Evolutionary conservation across 1,140 invertebrate species (phyloP), one percentile per base, ranked within the genome.

Genomic region (Aporrectodea caliginosa): DNA sequence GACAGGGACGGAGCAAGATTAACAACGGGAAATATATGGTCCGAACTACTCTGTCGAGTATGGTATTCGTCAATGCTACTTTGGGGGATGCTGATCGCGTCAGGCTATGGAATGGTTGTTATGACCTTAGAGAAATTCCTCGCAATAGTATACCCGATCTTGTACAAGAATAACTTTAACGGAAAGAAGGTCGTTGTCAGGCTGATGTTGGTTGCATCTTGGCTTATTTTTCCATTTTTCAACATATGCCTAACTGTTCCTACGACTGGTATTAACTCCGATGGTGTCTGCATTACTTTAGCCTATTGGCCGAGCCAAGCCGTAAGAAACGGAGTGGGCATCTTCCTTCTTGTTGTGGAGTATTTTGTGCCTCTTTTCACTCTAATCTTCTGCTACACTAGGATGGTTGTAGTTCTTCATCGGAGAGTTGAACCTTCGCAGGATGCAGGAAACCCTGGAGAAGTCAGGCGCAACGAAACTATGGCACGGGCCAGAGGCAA

Each of bases 1-100:
- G 0, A 97, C 92, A 91, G 94, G 94, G 0, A 94, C 94, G 73
- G 93, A 93, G 82, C 85, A 89, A 84, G 80, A 12, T 58, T 58
- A 6, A 22, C 22, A 22, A 6, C 43, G 43, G 43, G 43, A 58
- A 6, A 58, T 12, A 22, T 6, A 6, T 12, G 6, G 6, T 2
- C 2, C 6, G 70, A 72, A n/a, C 2, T n/a, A 32, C 32, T 72
- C 6, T 72, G 70, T 32, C 70, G 70, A 32, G 14, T 72, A 2
- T 72, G 70, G 70, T n/a, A 29, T 32, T 29, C 70, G n/a, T 12
- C 14, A 14, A 27, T 72, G 31, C 70, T n/a, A 12, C n/a, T 72
- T n/a, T 72, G 70, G 70, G 70, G 70, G 14, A 12, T 6, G 2
- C n/a, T 72, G 70, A 32, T 72, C 2, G 2, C 70, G 70, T 72